Percentiles rank a stretch among this genome's conserved stretches.
These are phyloP conservation scores for Laterallus jamaicensis DNA, from an alignment of 2,113 vertebrate species.

Conservation along the genomic window DNA sequence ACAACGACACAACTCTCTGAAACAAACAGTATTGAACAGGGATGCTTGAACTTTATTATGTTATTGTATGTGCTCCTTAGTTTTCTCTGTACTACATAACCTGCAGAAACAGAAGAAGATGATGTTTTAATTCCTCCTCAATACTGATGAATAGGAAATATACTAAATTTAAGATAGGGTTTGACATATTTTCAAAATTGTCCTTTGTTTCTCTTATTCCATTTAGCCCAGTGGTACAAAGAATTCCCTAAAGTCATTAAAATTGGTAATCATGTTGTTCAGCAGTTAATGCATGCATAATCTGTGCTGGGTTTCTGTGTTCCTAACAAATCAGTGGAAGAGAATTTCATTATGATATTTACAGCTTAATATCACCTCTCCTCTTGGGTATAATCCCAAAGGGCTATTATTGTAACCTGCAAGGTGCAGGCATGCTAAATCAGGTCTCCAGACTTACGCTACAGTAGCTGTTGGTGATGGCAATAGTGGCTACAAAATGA, in stretches of 20 bases:
- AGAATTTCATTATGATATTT: neutral
- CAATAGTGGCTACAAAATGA: neutral
- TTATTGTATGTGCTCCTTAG: neutral
- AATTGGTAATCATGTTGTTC: neutral
- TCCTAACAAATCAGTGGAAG: neutral
- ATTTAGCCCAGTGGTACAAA: neutral
- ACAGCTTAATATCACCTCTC: neutral
- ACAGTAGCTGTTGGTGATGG: neutral
- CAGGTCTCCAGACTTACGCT: neutral
- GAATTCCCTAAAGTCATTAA: neutral
- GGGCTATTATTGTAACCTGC: neutral
- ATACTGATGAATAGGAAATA: neutral
- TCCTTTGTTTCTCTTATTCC: neutral
- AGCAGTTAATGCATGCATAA: neutral
- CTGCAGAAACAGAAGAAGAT: neutral
- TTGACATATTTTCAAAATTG: neutral
- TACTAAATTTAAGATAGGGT: neutral
- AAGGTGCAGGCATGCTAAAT: neutral
- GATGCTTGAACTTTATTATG: neutral
- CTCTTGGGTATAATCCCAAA: neutral
- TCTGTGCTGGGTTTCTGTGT: neutral
- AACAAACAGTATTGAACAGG: neutral
- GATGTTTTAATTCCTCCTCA: neutral
- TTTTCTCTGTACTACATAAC: neutral
- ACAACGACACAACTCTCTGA: neutral